Conservation (phyloP, 2,888 invertebrate species). For the Amiota minor region DNA sequence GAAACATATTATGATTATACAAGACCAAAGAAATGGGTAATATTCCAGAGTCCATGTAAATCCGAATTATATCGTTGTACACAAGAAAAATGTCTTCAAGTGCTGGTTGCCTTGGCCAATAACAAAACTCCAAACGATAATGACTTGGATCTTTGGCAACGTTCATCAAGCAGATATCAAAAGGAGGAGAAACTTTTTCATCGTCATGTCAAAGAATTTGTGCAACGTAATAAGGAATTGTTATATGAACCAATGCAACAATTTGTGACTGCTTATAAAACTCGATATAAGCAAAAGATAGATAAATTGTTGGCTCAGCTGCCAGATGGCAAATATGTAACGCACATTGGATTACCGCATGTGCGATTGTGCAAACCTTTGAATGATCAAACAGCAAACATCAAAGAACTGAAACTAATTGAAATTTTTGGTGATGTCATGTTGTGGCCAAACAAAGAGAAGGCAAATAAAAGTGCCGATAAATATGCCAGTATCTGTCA, state of each 20-base stretch:
- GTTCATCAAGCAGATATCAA: conserved; percentile 40
- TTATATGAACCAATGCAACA: conserved; percentile 54
- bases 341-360: conserved; percentile 64
- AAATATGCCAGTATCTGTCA: conserved; percentile 44
- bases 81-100: conserved; percentile 58
- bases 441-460: conserved; percentile 32
- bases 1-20: conserved; percentile 50
- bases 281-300: conserved; percentile 49
- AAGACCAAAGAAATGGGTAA: conserved; percentile 24
- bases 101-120: conserved; percentile 51
- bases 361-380: conserved; percentile 49
- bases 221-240: conserved; percentile 46
- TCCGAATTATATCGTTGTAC: conserved; percentile 53
- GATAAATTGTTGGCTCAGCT: conserved; percentile 39
- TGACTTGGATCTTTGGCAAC: conserved; percentile 53
- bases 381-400: conserved; percentile 39
- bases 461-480: conserved; percentile 39
- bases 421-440: conserved; percentile 15
- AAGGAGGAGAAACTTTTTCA: conserved; percentile 55
- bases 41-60: conserved; percentile 47
- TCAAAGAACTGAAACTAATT: conserved; percentile 52
- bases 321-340: conserved; percentile 49
- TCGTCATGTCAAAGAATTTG: conserved; percentile 53
- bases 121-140: conserved; percentile 40
- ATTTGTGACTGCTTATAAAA: conserved; percentile 52